Evolutionary conservation across 2,888 invertebrate genomes (phyloP), one percentile per base, ranked within the genome.

Genomic region (Thelaira solivaga): DNA sequence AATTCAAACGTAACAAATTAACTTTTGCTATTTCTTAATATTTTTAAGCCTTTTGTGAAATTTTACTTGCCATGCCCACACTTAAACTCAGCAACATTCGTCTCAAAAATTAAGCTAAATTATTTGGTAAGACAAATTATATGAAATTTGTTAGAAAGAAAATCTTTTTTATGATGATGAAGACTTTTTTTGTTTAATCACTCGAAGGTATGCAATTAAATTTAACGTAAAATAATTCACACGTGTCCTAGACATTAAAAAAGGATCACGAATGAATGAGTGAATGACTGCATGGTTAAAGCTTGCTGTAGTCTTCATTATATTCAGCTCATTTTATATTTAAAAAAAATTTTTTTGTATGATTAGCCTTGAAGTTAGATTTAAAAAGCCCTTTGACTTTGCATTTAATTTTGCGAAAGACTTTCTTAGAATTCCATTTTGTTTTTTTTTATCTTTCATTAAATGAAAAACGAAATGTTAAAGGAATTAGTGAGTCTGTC

Each of bases 171-270:
- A 64, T 59, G 11, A 29, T 41, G 20, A 39, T 36, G 53, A 59
- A 26, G 6, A 5, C 6, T 5, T 5, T 13, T 16, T 67, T 67
- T 53, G 7, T 29, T 45, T 3, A 47, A 36, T 39, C 31, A 45
- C 31, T 71, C 45, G 59, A 36, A 11, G 22, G 10, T 26, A 53
- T 18, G 53, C 74, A 71, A 71, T 74, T 71, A 69, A 73, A 71
- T 74, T 51, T 41, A 61, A 74, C 65, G 18, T 74, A 57, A 61
- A 69, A 67, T 72, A 82, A 78, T 82, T 81, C 86, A 85, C 85
- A 85, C 86, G 86, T 86, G 85, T 82, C 82, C 64, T 34, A 64
- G 34, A 61, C 76, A 76, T 73, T 75, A 76, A 72, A 76, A 74
- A 16, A 7, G 43, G 59, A 49, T 69, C 49, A 18, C 24, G 2